Evolutionary conservation across 2,797 vertebrate genomes (phyloP).

Genomic region (Notamacropus eugenii): DNA sequence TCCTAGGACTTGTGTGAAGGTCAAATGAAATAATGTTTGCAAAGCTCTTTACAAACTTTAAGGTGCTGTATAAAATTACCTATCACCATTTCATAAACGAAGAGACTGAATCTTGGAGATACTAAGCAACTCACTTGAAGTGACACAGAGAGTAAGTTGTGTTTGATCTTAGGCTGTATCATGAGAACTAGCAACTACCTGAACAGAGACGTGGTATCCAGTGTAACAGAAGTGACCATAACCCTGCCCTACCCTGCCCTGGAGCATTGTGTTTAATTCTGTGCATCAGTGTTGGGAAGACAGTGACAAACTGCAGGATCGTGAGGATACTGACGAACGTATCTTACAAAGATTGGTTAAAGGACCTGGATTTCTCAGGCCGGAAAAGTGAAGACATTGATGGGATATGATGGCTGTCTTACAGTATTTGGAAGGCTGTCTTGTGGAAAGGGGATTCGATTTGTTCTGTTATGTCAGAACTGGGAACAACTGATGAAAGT

Average conservation of each 20-base stretch:
- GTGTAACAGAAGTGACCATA: neutral
- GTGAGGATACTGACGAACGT: neutral
- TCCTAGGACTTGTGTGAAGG: neutral
- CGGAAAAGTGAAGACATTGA: neutral
- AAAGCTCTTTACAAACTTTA: neutral
- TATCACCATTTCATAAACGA: neutral
- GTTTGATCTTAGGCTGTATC: neutral
- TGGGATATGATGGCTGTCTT: neutral
- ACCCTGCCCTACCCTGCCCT: neutral
- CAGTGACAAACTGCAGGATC: neutral
- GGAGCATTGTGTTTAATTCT: neutral
- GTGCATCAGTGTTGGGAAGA: neutral
- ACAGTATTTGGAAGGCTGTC: neutral
- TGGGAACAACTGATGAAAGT: neutral
- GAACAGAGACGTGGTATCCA: neutral
- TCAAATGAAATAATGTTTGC: neutral
- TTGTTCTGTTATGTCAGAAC: neutral
- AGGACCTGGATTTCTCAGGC: neutral
- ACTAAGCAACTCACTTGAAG: neutral
- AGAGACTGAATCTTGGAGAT: neutral
- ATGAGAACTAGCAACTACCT: neutral
- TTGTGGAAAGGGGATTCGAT: neutral
- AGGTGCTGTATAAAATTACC: neutral
- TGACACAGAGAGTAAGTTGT: neutral
- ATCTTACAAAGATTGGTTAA: neutral